Base-by-base conservation (phyloP, 2,888 invertebrate genomes). In the Branchellion lobata region DNA sequence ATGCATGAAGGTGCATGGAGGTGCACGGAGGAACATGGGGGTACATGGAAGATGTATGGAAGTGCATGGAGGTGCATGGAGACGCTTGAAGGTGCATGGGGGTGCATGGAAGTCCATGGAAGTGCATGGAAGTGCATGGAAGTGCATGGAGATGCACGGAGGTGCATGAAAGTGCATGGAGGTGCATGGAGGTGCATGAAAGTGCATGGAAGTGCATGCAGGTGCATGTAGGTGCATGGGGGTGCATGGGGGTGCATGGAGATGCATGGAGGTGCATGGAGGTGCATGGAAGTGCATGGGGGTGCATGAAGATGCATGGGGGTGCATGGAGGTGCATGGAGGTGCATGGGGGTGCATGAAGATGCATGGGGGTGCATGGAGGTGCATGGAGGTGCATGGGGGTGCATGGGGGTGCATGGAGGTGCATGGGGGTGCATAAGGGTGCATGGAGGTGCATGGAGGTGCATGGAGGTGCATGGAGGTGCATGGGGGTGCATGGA, bases 361-460 rank as follows among this genome's bases (percentile, higher is more conserved):
- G 33, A 14, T 73, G 61, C 21, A 65, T 65, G 65, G 61, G 57
- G 61, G 65, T 77, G 31, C 31, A 33, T 77, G 36, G 61, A 24
- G 61, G 36, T 77, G 36, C 61, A 24, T 57, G 36, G 51, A 51
- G 21, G 29, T 75, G 24, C 51, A 21, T 75, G 24, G 51, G 75
- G 51, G 29, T 47, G 75, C 51, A 18, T 75, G 75, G 1, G 40
- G n/a, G 36, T 47, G 73, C 24, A n/a, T 47, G 47, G 33, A 40
- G 33, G 73, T 73, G 73, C 36, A 40, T 73, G 34, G 33, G 73
- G 33, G 27, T 73, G 61, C 21, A 65, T 65, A 33, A 61, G 57
- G 61, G 65, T 77, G 31, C 31, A 33, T 77, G 36, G 61, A 24
- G 61, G 36, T 77, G 36, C 61, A 24, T 57, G 36, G 51, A 51